Percentiles rank a stretch among this genome's conserved stretches.
These are phyloP conservation scores for Ischnura elegans DNA, from an alignment of 2,888 invertebrate species.

Conservation along the genomic window DNA sequence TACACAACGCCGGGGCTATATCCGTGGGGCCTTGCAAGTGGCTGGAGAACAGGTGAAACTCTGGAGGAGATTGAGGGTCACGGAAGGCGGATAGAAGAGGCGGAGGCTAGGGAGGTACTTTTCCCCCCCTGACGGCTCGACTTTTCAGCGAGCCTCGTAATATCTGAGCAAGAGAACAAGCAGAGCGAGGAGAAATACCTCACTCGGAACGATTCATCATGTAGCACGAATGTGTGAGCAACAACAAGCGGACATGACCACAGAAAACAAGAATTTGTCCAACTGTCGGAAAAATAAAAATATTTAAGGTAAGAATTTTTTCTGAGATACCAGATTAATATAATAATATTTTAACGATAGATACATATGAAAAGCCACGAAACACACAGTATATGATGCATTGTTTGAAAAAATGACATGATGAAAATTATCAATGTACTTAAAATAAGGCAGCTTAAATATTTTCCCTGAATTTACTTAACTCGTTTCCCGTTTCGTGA, in stretches of 20 bases:
- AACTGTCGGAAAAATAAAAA: no score
- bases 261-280: no score
- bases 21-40: neutral
- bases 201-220: neutral
- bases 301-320: no score
- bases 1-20: neutral
- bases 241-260: neutral
- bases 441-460: no score
- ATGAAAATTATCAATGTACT: no score
- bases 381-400: no score
- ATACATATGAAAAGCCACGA: no score
- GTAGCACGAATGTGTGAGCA: neutral
- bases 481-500: no score
- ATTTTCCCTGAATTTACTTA: no score
- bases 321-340: no score
- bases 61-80: neutral
- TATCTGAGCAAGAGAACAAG: neutral
- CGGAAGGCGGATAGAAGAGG: neutral
- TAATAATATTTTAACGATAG: no score
- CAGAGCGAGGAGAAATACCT: neutral
- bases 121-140: neutral
- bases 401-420: no score
- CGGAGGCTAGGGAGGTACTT: neutral
- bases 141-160: neutral
- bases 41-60: neutral